These are phyloP conservation scores for Maniola hyperantus DNA, from an alignment of 2,888 invertebrate genomes.

Conservation along the genomic window DNA sequence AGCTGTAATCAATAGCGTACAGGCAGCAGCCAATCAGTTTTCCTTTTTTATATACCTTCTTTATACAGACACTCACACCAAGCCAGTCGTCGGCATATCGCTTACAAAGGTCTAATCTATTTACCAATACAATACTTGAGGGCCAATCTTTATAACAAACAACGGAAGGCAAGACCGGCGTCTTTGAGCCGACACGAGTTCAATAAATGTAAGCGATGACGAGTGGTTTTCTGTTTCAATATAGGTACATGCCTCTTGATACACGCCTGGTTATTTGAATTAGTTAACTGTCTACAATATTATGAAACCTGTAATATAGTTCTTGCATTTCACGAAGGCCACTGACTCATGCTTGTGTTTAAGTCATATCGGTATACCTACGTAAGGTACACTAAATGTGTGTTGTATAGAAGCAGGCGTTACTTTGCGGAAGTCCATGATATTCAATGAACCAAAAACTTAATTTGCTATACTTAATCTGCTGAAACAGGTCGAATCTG, in stretches of 20 bases:
- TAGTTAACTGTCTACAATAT: conserved; percentile 12
- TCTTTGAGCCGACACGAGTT: conserved; percentile 43
- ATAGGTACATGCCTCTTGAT: conserved; percentile 33
- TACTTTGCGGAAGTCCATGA: too few species aligned
- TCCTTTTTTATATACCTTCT: conserved; percentile 3
- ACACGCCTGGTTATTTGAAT: conserved; percentile 45
- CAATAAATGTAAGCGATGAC: conserved; percentile 62
- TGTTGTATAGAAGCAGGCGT: too few species aligned
- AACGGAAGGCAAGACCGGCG: conserved; percentile 40
- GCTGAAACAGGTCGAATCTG: too few species aligned
- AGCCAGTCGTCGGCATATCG: conserved; percentile 58
- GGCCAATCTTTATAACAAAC: conserved; percentile 58
- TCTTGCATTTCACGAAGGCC: too few species aligned
- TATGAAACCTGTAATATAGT: conserved; percentile 7
- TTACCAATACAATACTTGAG: conserved; percentile 70
- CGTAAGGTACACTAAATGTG: too few species aligned
- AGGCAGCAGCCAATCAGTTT: conserved; percentile 9
- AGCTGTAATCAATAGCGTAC: neutral
- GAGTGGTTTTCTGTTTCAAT: conserved; percentile 44
- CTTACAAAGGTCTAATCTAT: conserved; percentile 76
- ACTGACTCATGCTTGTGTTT: too few species aligned
- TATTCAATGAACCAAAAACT: too few species aligned
- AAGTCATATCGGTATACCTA: too few species aligned
- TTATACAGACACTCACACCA: neutral
- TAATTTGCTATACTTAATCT: too few species aligned